A percentile compares a stretch with the other conserved stretches of the same genome.
phyloP scores from a whole-genome alignment of 2,888 invertebrate species.

The Thymelicus sylvestris region DNA sequence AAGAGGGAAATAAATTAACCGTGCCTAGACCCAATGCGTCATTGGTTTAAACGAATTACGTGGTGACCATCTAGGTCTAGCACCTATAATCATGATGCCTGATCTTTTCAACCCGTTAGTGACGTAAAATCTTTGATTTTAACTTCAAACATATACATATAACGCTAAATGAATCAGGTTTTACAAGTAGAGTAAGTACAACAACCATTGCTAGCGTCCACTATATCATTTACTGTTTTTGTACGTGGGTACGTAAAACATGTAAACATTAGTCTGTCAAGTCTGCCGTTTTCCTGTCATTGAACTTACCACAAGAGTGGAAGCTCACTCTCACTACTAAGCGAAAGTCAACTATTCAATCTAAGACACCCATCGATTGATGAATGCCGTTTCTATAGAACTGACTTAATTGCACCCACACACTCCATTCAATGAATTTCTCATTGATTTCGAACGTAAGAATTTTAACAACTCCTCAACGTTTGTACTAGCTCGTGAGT shows the following conservation, averaged over 20 bases:
- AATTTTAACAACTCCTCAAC: constrained; percentile 5
- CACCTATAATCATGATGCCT: no score
- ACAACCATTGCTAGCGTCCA: constrained; percentile 14
- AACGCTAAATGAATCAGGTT: no score
- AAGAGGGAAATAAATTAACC: no score
- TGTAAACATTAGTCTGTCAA: constrained; percentile 26
- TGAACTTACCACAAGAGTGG: constrained; percentile 53
- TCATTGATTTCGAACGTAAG: constrained; percentile 17
- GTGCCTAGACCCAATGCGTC: no score
- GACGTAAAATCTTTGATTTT: no score
- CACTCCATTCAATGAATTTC: constrained; percentile 15
- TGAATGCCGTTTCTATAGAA: constrained; percentile 34
- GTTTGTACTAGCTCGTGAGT: not conserved
- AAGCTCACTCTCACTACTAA: constrained; percentile 65
- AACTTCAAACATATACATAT: no score
- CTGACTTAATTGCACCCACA: constrained; percentile 32
- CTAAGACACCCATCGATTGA: constrained; percentile 43
- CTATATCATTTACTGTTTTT: constrained; percentile 24
- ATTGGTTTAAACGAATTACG: no score
- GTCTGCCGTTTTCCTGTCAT: constrained; percentile 29
- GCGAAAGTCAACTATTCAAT: constrained; percentile 65
- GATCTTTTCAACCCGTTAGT: no score
- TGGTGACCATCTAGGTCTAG: no score
- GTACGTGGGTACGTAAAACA: constrained; percentile 21
- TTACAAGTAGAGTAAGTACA: constrained; percentile 12